A percentile compares a stretch with the other conserved stretches of the same genome.
These are phyloP conservation scores for Odontocolon sp. DNA, from an alignment of 2,888 invertebrate genomes.

Conservation along the genomic window DNA sequence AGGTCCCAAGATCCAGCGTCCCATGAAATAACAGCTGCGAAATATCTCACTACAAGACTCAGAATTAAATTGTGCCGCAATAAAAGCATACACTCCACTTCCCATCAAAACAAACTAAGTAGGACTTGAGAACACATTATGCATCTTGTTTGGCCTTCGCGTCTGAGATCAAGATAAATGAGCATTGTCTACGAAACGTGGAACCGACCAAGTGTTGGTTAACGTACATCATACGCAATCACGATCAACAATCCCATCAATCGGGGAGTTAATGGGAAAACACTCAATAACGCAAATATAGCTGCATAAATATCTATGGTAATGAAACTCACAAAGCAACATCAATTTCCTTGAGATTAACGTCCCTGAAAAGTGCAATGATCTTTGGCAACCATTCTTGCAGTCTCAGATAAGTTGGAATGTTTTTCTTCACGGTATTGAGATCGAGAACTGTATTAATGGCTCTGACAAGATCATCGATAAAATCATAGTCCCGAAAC, in stretches of 20 bases:
- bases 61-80: no score
- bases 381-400: constrained; percentile 75
- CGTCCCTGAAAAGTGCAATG: constrained; percentile 70
- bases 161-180: constrained; percentile 30
- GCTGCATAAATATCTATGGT: not conserved
- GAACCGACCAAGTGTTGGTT: constrained; percentile 1
- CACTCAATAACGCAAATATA: not conserved
- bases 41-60: not conserved
- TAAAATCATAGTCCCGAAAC: constrained; percentile 81
- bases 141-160: not conserved
- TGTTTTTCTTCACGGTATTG: constrained; percentile 80
- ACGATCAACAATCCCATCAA: not conserved
- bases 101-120: not conserved
- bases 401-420: constrained; percentile 81
- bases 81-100: no score
- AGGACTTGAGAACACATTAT: not conserved
- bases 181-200: constrained; percentile 26
- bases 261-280: not conserved
- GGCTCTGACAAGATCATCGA: constrained; percentile 80
- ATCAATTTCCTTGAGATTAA: constrained; percentile 72
- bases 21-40: no score
- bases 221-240: not conserved
- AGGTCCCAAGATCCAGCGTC: no score
- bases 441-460: constrained; percentile 81
- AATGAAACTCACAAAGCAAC: constrained; percentile 70